Percentiles rank a stretch among this genome's conserved stretches.
Conservation (phyloP, 2,113 vertebrate genomes). For the Scolopax mira region DNA sequence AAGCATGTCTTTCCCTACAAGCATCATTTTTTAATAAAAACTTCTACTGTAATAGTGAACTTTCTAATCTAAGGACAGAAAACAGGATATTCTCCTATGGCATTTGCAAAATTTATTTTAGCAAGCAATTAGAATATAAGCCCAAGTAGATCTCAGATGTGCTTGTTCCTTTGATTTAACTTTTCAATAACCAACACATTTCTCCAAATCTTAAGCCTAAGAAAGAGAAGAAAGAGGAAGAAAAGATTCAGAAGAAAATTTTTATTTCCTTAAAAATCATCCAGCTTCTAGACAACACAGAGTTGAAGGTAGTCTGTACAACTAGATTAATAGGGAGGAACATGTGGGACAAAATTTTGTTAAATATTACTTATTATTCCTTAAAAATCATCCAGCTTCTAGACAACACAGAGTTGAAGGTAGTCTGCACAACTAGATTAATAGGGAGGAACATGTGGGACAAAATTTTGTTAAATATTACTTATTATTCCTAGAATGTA, state of each 20-base stretch:
- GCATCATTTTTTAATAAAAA: neutral
- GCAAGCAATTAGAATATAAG: neutral
- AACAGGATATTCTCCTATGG: neutral
- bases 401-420: neutral
- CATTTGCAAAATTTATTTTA: neutral
- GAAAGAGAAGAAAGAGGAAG: neutral
- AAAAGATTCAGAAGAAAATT: rapidly evolving
- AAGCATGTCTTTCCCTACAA: slow-evolving; percentile 4
- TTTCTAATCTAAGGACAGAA: neutral
- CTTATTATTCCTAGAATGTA: neutral
- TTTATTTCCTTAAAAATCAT: neutral
- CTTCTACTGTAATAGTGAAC: neutral
- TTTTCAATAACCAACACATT: neutral
- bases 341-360: neutral
- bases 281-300: neutral
- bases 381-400: neutral
- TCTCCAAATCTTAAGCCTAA: neutral
- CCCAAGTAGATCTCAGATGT: neutral
- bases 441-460: neutral
- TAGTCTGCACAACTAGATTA: neutral
- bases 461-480: neutral
- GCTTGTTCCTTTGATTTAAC: neutral
- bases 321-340: neutral
- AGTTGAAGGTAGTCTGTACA: neutral
- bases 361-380: neutral